Base-by-base conservation (phyloP, 2,888 invertebrate genomes). In the Cryptophagus acutangulus region DNA sequence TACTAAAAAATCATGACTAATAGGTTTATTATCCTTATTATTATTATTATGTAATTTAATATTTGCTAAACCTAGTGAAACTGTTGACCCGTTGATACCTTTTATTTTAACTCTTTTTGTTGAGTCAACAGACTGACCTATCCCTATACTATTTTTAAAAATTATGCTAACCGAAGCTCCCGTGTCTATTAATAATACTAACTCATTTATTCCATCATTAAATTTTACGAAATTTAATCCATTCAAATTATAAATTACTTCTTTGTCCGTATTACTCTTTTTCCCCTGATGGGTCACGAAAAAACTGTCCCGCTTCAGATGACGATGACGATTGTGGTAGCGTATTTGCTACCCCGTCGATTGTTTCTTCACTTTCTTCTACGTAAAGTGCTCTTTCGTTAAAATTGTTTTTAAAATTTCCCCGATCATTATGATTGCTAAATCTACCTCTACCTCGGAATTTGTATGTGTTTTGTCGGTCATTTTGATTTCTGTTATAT, bases 151-250 rank as follows among this genome's bases (percentile, higher is more conserved):
- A 9, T 33, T 16, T 28, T 10, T 28, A 18, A 40, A 33, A 28
- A 44, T 37, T 2, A 33, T 25, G 29, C 40, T 33, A 12, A 40
- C 24, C 2, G 40, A 40, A 10, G 44, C 40, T 5, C 40, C 26
- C 12, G 36, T 40, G 15, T 43, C 43, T 18, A 43, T 4, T 40
- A 40, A 40, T 28, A 33, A 40, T 10, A 10, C 24, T 31, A 40
- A 18, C 20, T 18, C 3, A 9, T 15, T n/a, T 13, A 28, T 10
- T n/a, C 18, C 26, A 29, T 29, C 28, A 8, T n/a, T 33, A 8
- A 43, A 9, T 38, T 34, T 9, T 12, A 38, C 35, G 35, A 20
- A 43, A 39, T 43, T 39, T 17, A 39, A 26, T 9, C 38, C 38
- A 18, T 42, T 12, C 3, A 29, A 8, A 8, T 15, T 13, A 26